These are phyloP conservation scores for Daboia siamensis DNA, from an alignment of 2,113 vertebrate species.

Conservation along the genomic window DNA sequence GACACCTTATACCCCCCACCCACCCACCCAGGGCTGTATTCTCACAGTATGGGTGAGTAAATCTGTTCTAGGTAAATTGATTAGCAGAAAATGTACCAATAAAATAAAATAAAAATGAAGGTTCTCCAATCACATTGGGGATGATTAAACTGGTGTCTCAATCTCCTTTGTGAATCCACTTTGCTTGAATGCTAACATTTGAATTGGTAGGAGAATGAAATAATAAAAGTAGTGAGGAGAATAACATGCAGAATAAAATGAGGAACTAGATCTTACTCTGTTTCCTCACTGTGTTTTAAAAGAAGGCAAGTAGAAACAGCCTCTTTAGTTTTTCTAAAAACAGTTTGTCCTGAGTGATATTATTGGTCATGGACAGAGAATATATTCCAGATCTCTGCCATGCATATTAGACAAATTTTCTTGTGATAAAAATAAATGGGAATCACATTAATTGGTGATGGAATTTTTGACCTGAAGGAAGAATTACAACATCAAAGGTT, in stretches of 20 bases:
- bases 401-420: background rate
- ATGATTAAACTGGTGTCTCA: background rate
- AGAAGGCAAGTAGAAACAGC: background rate
- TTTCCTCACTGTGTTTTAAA: background rate
- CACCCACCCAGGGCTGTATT: background rate
- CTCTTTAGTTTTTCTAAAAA: background rate
- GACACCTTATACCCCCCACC: background rate
- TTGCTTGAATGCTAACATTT: background rate
- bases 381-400: accelerated
- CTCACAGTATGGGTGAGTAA: background rate
- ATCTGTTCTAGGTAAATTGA: background rate
- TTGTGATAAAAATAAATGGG: accelerated
- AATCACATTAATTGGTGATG: background rate
- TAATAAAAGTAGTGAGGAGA: background rate
- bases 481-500: background rate
- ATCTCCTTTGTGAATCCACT: background rate
- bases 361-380: background rate
- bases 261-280: background rate
- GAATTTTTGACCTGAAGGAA: background rate
- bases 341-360: background rate
- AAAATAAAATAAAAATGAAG: background rate
- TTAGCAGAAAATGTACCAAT: background rate
- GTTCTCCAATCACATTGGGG: background rate
- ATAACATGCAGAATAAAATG: background rate
- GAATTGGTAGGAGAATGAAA: background rate